Percentiles rank a stretch among this genome's conserved stretches.
phyloP scores from a whole-genome alignment of 2,888 invertebrate genomes.

The Mimas tiliae region DNA sequence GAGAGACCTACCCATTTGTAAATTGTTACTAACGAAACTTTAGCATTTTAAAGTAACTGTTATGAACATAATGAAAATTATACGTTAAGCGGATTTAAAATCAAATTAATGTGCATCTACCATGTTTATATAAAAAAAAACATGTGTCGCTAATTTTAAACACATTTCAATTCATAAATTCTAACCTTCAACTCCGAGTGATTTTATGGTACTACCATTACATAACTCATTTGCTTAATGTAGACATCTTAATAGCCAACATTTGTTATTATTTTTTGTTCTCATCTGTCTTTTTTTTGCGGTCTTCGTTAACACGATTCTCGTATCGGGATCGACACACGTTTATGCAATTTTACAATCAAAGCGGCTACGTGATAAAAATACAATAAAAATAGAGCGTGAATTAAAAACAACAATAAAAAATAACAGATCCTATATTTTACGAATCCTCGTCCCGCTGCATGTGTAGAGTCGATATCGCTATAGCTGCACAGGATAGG shows the following conservation, averaged over 20 bases:
- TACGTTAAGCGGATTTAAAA: not conserved
- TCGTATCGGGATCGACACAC: not conserved
- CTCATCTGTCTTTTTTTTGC: not conserved
- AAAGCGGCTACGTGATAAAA: not conserved
- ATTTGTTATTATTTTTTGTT: not conserved
- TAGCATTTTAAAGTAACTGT: no score
- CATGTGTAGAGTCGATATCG: slow-evolving; percentile 58
- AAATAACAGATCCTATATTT: slow-evolving; percentile 40
- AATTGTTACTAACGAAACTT: no score
- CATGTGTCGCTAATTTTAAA: not conserved
- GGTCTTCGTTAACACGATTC: slow-evolving; percentile 1
- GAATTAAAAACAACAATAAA: not conserved
- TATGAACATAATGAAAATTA: no score
- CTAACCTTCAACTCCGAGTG: not conserved
- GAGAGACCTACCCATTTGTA: no score
- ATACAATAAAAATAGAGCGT: not conserved
- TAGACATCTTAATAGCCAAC: not conserved
- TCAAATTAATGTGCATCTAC: not conserved
- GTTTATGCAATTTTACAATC: not conserved
- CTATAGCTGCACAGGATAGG: slow-evolving; percentile 59
- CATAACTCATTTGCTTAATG: slow-evolving; percentile 14
- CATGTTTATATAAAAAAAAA: not conserved
- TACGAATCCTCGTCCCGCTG: slow-evolving; percentile 44
- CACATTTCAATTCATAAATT: slow-evolving; percentile 16
- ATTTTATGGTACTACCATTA: not conserved